phyloP scores from a whole-genome alignment of 2,113 vertebrate genomes.

The Orcinus orca region DNA sequence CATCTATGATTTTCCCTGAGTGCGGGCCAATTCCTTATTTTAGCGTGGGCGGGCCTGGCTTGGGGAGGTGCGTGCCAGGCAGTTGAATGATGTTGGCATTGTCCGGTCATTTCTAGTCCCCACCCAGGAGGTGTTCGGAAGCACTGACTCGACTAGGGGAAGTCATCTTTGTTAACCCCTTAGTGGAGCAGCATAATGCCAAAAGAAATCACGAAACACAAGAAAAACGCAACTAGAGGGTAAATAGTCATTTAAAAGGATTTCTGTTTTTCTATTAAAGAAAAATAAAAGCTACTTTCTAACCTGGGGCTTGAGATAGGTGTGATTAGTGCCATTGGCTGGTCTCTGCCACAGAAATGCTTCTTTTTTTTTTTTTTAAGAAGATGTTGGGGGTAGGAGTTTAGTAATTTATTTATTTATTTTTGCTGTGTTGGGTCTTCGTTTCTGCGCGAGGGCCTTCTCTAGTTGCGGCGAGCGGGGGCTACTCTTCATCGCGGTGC shows the following conservation, averaged over 20 bases:
- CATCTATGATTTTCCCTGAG: background rate
- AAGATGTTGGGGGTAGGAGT: too few relatives aligned
- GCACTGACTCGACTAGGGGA: background rate
- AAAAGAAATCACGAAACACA: background rate
- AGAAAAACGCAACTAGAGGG: background rate
- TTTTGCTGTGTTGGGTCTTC: too few relatives aligned
- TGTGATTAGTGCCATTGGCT: background rate
- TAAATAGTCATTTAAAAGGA: background rate
- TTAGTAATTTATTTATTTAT: too few relatives aligned
- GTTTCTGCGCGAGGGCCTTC: too few relatives aligned
- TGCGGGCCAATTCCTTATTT: background rate
- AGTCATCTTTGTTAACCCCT: background rate
- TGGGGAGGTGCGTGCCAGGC: background rate
- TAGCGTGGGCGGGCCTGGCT: background rate
- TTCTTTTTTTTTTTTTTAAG: background rate
- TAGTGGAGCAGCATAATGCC: background rate
- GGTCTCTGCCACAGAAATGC: background rate
- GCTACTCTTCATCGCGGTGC: too few relatives aligned
- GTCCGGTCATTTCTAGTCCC: background rate
- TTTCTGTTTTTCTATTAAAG: slow-evolving; percentile 27
- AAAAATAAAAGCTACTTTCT: background rate
- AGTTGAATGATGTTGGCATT: background rate
- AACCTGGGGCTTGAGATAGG: background rate
- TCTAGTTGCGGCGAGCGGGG: too few relatives aligned
- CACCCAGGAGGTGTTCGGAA: background rate